Evolutionary conservation across 2,113 vertebrate genomes (phyloP), one percentile per base, ranked within the genome.

Genomic region (Phyllostomus hastatus): DNA sequence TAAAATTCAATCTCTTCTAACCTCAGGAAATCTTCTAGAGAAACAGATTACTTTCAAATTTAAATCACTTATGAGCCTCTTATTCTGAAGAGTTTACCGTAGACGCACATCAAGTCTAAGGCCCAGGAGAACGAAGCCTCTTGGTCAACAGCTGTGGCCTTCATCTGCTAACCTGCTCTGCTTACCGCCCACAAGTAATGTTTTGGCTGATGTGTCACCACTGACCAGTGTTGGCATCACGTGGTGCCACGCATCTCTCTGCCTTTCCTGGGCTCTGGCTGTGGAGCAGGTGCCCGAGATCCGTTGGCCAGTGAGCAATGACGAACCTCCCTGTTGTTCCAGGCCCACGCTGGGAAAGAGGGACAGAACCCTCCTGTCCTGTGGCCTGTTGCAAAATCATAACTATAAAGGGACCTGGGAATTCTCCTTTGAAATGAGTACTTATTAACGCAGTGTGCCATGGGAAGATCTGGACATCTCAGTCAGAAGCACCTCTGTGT

Each of bases 1-100:
- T 92, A 92, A 94, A 88, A 96, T 93, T 50, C 75, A 52, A 10
- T 81, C 19, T 73, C 48, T n/a, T 82, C 84, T 94, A 64, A 79
- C 35, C 38, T 91, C 46, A 31, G n/a, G 66, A 88, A 59, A 81
- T 90, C 52, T 80, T 57, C 78, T 26, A 86, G 24, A 76, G 70
- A 90, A 94, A 88, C 10, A 48, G 67, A 50, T 79, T 75, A 41
- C 28, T 94, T 91, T 95, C 35, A 19, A 5, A 66, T 52, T 54
- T 59, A 81, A 61, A 66, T n/a, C 43, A 46, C 43, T 82, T 83
- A 52, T 35, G 41, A 52, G 31, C n/a, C 50, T 93, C 85, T 78
- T 9, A 10, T 80, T 43, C 52, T 73, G 76, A 94, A 78, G 79
- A 59, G 28, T 69, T 70, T n/a, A 12, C 76, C 31, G 24, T 15